Conservation (phyloP, 2,113 vertebrate species). For the Anseranas semipalmata region DNA sequence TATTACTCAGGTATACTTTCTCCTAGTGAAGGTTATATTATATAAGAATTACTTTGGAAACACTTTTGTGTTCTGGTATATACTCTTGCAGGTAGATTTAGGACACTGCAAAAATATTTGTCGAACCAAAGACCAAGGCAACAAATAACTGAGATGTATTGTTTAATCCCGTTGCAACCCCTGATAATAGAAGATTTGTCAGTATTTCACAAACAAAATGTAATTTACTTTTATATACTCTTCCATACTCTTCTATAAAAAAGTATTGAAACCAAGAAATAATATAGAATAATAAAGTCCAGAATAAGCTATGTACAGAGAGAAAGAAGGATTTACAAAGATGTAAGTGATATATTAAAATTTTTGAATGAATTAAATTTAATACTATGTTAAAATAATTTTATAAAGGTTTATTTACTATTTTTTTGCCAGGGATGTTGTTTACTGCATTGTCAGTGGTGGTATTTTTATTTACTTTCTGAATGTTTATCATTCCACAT, state of each 20-base stretch:
- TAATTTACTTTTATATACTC: neutral
- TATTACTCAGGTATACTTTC: neutral
- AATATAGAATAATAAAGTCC: neutral
- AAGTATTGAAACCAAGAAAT: neutral
- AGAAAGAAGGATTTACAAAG: neutral
- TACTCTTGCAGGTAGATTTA: neutral
- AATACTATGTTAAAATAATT: neutral
- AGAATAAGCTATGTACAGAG: neutral
- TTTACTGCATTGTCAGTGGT: neutral
- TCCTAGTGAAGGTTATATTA: neutral
- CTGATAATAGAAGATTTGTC: neutral
- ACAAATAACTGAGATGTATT: neutral
- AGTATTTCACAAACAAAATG: neutral
- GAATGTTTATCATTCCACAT: neutral
- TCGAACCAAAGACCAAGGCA: neutral
- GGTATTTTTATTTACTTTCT: neutral
- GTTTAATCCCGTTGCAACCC: neutral
- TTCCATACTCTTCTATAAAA: neutral
- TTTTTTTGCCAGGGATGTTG: neutral
- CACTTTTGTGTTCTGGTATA: neutral
- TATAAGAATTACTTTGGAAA: neutral
- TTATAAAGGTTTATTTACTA: neutral
- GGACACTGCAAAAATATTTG: neutral
- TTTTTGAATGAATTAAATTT: neutral
- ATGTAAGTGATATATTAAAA: neutral